A percentile compares a stretch with the other conserved stretches of the same genome.
phyloP scores from a whole-genome alignment of 2,797 vertebrate species.

The Morus bassanus region DNA sequence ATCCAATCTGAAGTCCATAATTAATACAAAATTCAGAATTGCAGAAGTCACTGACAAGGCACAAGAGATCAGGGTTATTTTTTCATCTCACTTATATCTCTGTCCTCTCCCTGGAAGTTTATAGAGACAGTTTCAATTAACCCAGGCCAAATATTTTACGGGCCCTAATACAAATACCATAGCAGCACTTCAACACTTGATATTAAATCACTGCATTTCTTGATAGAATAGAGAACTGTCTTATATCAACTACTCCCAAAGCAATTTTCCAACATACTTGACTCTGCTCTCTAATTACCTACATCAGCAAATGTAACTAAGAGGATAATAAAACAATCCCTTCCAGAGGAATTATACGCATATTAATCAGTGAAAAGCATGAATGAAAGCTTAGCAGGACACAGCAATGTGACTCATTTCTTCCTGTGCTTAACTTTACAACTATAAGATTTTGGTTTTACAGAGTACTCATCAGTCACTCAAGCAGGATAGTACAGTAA shows the following conservation, averaged over 20 bases:
- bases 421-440: background rate
- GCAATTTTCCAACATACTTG: background rate
- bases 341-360: background rate
- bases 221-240: background rate
- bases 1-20: background rate
- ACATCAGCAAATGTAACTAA: background rate
- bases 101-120: background rate
- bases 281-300: background rate
- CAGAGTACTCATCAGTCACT: background rate
- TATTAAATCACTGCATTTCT: background rate
- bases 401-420: background rate
- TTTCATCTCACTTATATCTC: background rate
- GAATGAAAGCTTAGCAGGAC: background rate
- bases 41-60: background rate
- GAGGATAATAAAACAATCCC: background rate
- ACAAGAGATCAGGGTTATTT: background rate
- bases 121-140: background rate
- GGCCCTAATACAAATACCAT: background rate
- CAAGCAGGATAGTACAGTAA: background rate
- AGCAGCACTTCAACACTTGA: background rate
- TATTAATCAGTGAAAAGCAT: background rate
- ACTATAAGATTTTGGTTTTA: background rate
- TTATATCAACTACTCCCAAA: background rate
- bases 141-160: background rate
- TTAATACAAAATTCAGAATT: background rate